Base-by-base conservation (phyloP, 2,888 invertebrate species). In the Lypha dubia region DNA sequence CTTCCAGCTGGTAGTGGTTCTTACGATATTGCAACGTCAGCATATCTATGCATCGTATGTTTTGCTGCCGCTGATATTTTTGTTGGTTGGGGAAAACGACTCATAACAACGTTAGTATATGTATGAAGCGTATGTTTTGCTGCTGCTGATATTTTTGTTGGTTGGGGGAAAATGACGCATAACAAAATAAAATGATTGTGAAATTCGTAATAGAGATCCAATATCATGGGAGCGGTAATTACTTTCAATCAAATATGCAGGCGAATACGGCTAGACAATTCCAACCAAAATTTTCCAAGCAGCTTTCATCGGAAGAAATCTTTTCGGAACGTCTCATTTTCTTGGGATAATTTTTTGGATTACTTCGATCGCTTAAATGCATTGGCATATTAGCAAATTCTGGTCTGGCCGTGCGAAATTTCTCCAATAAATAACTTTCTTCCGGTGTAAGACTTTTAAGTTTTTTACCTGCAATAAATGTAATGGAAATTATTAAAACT, bases 321-420 rank as follows among this genome's bases (percentile, higher is more conserved):
- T 91, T 91, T 67, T 90, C 87, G 15, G 90, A 89, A 5, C 89
- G 88, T 7, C 92, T 87, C 92, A 92, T 92, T 88, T 92, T 92
- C 85, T 92, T 92, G 13, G 91, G 89, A 86, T 92, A 92, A 74
- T 92, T 92, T 84, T 92, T 92, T 0, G 91, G 92, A 87, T 91
- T 90, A 80, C 91, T 92, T 13, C 92, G 91, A 87, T 92, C 92
- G 83, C 92, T 92, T 38, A 92, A 89, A 87, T 92, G 89, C 75
- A 92, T 92, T 38, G 92, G 92, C 90, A 92, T 91, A 85, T 90
- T 89, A 53, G 92, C 90, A 77, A 91, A 92, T 79, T 90, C 90
- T 24, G 92, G 92, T 24, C 92, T 88, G 22, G 90, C 89, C 13
- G 91, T 91, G 35, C 91, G 91, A 80, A 92, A 92, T 77, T 89